Conservation (phyloP, 2,888 invertebrate species). For the Polydesmus complanatus region DNA sequence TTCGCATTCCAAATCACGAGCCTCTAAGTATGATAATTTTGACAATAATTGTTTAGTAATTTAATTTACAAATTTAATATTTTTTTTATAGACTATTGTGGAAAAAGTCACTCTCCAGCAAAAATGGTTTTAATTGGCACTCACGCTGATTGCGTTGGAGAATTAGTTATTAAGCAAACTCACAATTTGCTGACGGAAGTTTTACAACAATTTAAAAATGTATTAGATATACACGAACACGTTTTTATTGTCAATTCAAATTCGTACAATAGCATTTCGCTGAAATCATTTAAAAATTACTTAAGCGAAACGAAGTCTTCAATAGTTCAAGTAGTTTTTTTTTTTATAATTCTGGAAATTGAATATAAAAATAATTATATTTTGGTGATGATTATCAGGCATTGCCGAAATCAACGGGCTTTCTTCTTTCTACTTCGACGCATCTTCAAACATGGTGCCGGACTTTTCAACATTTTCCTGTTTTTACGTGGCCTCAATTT, state of each 20-base stretch:
- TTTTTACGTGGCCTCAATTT: slow-evolving; percentile 45
- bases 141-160: slow-evolving; percentile 46
- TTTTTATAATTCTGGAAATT: background rate
- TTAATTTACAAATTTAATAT: background rate
- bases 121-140: slow-evolving; percentile 48
- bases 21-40: slow-evolving; percentile 39
- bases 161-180: slow-evolving; percentile 43
- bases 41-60: background rate
- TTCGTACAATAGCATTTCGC: slow-evolving; percentile 45
- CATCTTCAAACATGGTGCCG: slow-evolving; percentile 41
- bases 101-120: slow-evolving; percentile 39
- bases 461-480: slow-evolving; percentile 43
- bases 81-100: slow-evolving; percentile 40
- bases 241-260: slow-evolving; percentile 48
- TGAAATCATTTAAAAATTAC: slow-evolving; percentile 45
- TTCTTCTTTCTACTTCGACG: slow-evolving; percentile 42
- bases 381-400: slow-evolving; percentile 28
- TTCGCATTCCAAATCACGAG: slow-evolving; percentile 45
- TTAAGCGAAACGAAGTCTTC: slow-evolving; percentile 39
- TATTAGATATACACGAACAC: slow-evolving; percentile 43
- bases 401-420: slow-evolving; percentile 41
- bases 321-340: slow-evolving; percentile 37
- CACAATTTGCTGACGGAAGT: slow-evolving; percentile 37
- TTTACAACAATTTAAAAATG: slow-evolving; percentile 38
- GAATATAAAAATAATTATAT: background rate